A percentile compares a stretch with the other conserved stretches of the same genome.
These are phyloP conservation scores for Distichodus sexfasciatus DNA, from an alignment of 2,797 vertebrate species.

Conservation along the genomic window DNA sequence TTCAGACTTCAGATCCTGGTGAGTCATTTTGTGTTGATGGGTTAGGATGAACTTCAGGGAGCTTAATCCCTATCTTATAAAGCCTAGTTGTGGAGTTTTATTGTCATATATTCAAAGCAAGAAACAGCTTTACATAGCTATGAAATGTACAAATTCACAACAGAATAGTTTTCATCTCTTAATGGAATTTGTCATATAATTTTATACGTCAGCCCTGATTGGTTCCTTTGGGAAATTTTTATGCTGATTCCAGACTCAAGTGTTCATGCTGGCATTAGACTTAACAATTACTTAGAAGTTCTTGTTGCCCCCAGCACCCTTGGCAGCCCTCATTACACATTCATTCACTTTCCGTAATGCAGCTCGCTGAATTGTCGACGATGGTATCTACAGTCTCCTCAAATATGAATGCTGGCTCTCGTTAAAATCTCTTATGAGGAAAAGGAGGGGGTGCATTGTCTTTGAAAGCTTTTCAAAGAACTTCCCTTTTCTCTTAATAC, in stretches of 20 bases:
- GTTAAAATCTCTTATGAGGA: slow-evolving; percentile 25
- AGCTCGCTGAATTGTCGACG: slow-evolving; percentile 45
- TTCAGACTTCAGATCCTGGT: neutral
- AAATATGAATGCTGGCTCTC: slow-evolving; percentile 41
- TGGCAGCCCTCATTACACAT: slow-evolving; percentile 49
- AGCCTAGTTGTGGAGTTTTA: no score
- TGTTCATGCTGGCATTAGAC: slow-evolving; percentile 24
- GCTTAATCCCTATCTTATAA: no score
- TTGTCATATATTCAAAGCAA: no score
- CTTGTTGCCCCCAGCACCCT: slow-evolving; percentile 6
- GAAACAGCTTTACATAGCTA: slow-evolving; percentile 42
- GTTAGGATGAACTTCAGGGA: no score
- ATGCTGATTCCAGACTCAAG: neutral
- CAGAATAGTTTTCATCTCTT: neutral
- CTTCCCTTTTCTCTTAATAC: neutral
- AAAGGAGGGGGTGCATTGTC: neutral
- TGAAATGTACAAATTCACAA: neutral
- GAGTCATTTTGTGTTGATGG: neutral
- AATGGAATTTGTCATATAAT: neutral
- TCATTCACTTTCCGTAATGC: slow-evolving; percentile 45
- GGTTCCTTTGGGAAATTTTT: neutral
- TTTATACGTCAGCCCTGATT: no score
- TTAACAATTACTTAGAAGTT: slow-evolving; percentile 55
- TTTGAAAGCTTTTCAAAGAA: neutral
- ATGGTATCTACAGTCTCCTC: slow-evolving; percentile 41